phyloP scores from a whole-genome alignment of 2,888 invertebrate genomes.

The Drepanosiphum platanoidis region DNA sequence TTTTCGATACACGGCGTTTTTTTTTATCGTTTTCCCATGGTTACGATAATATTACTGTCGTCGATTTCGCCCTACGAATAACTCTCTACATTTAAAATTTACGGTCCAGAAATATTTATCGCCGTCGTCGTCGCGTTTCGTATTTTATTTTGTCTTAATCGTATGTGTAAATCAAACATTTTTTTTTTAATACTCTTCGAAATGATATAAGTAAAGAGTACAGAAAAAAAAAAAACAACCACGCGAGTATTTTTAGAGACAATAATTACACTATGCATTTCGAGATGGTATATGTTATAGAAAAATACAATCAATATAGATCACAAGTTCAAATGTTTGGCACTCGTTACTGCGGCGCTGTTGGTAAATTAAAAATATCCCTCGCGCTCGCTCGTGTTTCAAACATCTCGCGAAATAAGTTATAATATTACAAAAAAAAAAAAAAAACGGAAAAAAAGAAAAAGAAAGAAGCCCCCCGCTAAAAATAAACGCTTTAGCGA shows the following conservation, averaged over 20 bases:
- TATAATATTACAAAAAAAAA: background rate
- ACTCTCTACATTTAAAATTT: background rate
- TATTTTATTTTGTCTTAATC: no score
- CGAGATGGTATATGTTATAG: background rate
- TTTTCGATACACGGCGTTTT: no score
- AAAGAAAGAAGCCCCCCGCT: no score
- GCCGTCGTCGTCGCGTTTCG: no score
- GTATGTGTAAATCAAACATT: no score
- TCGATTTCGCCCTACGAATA: no score
- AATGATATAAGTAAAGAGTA: background rate
- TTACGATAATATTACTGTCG: no score
- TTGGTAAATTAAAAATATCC: slow-evolving; percentile 28
- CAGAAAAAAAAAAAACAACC: background rate
- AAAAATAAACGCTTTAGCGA: background rate
- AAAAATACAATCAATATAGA: background rate
- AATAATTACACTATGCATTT: background rate
- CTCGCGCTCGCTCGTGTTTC: background rate
- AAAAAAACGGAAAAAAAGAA: no score
- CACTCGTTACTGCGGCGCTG: background rate
- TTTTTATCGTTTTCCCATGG: no score
- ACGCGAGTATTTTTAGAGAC: background rate
- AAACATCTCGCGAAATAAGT: background rate
- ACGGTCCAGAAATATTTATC: background rate
- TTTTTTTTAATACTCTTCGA: no score
- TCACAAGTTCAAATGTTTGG: slow-evolving; percentile 16